These are phyloP conservation scores for Hyles lineata DNA, from an alignment of 2,888 invertebrate genomes.

Conservation along the genomic window DNA sequence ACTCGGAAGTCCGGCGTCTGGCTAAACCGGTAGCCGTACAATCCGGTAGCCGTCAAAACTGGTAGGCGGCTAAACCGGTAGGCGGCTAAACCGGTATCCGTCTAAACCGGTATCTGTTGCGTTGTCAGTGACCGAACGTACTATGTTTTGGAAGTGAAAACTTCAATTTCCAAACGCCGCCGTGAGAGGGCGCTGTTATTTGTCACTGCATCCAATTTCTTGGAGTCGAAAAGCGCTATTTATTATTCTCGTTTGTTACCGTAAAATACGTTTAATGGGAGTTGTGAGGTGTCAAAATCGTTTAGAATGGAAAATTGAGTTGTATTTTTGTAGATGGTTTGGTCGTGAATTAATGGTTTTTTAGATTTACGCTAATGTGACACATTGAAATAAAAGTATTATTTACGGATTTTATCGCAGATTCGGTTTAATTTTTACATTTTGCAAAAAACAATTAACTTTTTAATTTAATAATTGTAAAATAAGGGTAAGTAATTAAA, in stretches of 20 bases:
- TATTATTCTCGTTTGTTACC: slow-evolving; percentile 43
- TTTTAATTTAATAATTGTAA: too few species aligned
- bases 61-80: background rate
- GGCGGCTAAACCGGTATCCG: background rate
- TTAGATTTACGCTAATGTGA: too few species aligned
- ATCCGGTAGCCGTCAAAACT: background rate
- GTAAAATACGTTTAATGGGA: too few species aligned
- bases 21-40: slow-evolving; percentile 1
- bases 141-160: background rate
- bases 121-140: background rate
- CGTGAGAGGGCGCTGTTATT: slow-evolving; percentile 35
- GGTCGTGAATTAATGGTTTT: too few species aligned
- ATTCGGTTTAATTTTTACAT: too few species aligned
- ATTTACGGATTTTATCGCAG: too few species aligned
- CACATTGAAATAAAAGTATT: too few species aligned
- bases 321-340: too few species aligned
- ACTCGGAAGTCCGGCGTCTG: slow-evolving; percentile 16
- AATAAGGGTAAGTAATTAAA: too few species aligned
- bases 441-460: too few species aligned
- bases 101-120: slow-evolving; percentile 14
- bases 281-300: too few species aligned
- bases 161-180: background rate
- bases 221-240: slow-evolving; percentile 53
- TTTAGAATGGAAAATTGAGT: too few species aligned
- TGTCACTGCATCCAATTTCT: slow-evolving; percentile 53